These are phyloP conservation scores for Hyphantria cunea DNA, from an alignment of 1,140 invertebrate genomes.

Conservation along the genomic window DNA sequence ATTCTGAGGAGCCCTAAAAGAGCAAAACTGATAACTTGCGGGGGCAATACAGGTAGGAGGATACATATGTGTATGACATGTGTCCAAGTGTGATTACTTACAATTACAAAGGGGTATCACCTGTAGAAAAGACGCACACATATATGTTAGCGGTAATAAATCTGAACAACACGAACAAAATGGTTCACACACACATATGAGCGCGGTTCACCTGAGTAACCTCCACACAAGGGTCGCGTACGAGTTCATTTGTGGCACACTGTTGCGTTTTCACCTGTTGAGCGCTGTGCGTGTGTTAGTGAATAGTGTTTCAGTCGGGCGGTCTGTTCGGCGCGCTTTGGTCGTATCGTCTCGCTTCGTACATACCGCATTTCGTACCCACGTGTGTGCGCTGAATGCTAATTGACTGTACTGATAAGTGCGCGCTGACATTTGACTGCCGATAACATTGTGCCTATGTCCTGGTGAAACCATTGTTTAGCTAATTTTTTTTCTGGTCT, in stretches of 20 bases:
- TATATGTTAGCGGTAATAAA: slow-evolving; percentile 53
- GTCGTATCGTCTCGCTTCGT: slow-evolving; percentile 48
- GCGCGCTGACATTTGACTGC: slow-evolving; percentile 57
- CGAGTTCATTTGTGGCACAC: slow-evolving; percentile 67
- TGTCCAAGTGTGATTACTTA: slow-evolving; percentile 57
- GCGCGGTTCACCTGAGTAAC: slow-evolving; percentile 61
- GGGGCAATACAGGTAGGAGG: slow-evolving; percentile 71
- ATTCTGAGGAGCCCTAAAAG: slow-evolving; percentile 60
- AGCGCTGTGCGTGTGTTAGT: slow-evolving; percentile 63
- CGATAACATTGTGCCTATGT: slow-evolving; percentile 54
- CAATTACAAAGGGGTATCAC: slow-evolving; percentile 64
- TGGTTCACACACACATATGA: slow-evolving; percentile 68
- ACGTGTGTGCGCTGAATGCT: slow-evolving; percentile 59
- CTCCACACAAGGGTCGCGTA: slow-evolving; percentile 63
- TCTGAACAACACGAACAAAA: slow-evolving; percentile 72
- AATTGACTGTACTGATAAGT: slow-evolving; percentile 60
- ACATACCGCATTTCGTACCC: slow-evolving; percentile 36
- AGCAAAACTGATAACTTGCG: slow-evolving; percentile 74
- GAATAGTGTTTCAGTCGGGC: slow-evolving; percentile 57
- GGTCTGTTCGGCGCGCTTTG: slow-evolving; percentile 64
- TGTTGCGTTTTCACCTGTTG: slow-evolving; percentile 77
- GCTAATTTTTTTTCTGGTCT: slow-evolving; percentile 31
- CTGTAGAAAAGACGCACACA: slow-evolving; percentile 63
- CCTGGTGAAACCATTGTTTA: slow-evolving; percentile 36
- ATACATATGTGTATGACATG: slow-evolving; percentile 66